These are phyloP conservation scores for Sarcophaga carnaria DNA, from an alignment of 2,888 invertebrate species.

Conservation along the genomic window DNA sequence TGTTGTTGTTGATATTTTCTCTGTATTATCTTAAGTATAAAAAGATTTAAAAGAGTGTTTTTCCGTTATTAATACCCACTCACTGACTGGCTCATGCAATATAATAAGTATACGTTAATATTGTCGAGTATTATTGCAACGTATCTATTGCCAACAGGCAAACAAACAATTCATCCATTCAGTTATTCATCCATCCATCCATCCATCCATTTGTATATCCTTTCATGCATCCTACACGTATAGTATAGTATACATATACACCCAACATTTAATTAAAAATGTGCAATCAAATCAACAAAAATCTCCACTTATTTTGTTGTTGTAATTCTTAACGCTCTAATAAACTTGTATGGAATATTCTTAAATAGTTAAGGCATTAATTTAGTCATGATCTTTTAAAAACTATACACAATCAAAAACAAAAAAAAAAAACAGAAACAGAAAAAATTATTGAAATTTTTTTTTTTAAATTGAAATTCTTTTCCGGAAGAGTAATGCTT, in stretches of 20 bases:
- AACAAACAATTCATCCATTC: neutral
- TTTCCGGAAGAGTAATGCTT: too few relatives aligned
- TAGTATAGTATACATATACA: constrained; percentile 8
- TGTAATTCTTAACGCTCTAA: constrained; percentile 48
- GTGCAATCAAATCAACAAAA: constrained; percentile 59
- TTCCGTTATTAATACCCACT: constrained; percentile 41
- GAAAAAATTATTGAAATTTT: neutral
- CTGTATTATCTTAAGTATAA: constrained; percentile 38
- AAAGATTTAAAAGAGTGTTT: constrained; percentile 55
- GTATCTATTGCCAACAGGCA: constrained; percentile 15
- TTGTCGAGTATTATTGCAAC: constrained; percentile 45
- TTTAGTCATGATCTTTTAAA: neutral
- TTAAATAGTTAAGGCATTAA: constrained; percentile 40
- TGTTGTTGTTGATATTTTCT: constrained; percentile 23
- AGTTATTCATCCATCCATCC: too few relatives aligned
- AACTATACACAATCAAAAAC: neutral
- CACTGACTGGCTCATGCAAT: too few relatives aligned
- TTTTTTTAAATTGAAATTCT: neutral
- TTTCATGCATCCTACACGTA: constrained; percentile 1
- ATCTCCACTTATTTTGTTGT: constrained; percentile 6
- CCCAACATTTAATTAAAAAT: constrained; percentile 62
- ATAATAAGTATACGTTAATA: too few relatives aligned
- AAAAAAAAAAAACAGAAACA: neutral
- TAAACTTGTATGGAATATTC: constrained; percentile 41
- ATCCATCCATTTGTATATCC: too few relatives aligned